Evolutionary conservation across 2,113 vertebrate genomes (phyloP).

Genomic region (Gyps fulvus): DNA sequence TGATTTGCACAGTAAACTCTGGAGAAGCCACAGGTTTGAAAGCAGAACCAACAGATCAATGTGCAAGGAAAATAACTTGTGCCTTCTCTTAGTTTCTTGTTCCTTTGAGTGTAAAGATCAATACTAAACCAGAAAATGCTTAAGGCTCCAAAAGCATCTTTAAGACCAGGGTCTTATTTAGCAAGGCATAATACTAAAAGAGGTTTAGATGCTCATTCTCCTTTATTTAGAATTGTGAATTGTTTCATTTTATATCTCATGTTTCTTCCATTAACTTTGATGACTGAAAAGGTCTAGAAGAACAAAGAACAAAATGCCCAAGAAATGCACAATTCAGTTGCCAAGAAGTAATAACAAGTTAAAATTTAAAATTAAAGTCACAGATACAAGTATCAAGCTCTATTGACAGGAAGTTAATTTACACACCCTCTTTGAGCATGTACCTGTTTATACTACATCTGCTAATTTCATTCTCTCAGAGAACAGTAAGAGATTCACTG

Average conservation of each 20-base stretch:
- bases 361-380: not conserved
- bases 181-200: not conserved
- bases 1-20: not conserved
- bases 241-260: not conserved
- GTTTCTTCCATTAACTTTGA: not conserved
- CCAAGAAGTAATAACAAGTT: not conserved
- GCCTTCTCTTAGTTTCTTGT: not conserved
- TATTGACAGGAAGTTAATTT: not conserved
- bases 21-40: not conserved
- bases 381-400: not conserved
- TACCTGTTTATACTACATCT: not conserved
- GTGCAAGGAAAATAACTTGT: not conserved
- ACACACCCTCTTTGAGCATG: not conserved
- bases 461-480: not conserved
- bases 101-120: not conserved
- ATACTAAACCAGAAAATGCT: not conserved
- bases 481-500: not conserved
- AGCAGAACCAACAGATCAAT: not conserved
- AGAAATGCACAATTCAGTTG: accelerated
- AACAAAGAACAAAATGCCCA: not conserved
- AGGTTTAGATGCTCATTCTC: not conserved
- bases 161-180: not conserved
- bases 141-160: not conserved
- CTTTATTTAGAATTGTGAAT: not conserved
- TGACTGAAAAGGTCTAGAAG: not conserved